Conservation (phyloP, 1,140 invertebrate genomes). For the Polypedilum vanderplanki region DNA sequence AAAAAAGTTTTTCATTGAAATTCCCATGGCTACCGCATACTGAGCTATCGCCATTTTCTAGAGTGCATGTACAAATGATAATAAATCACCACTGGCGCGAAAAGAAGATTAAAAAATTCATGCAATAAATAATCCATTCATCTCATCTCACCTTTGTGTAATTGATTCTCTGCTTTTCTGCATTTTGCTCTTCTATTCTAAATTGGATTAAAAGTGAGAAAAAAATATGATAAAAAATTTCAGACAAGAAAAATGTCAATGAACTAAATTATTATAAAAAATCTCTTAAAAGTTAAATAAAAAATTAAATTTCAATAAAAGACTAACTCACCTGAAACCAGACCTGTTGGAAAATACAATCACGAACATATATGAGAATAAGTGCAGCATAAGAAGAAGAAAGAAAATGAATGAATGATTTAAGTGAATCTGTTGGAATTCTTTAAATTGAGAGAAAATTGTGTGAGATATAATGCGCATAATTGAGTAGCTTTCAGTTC, state of each 20-base stretch:
- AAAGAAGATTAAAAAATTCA: neutral
- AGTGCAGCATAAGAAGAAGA: too few relatives aligned
- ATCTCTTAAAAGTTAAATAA: too few relatives aligned
- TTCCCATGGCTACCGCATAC: neutral
- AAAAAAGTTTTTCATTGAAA: neutral
- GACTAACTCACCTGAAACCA: conserved; percentile 9
- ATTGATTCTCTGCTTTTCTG: conserved; percentile 91
- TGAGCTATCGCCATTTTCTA: neutral
- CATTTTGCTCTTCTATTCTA: conserved; percentile 93
- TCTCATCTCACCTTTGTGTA: conserved; percentile 76
- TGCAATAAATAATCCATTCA: conserved; percentile 24
- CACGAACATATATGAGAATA: neutral
- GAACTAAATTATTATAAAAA: too few relatives aligned
- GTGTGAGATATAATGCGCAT: conserved; percentile 22
- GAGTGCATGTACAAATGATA: neutral
- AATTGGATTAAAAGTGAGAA: conserved; percentile 55
- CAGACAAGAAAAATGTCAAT: neutral
- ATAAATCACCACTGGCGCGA: conserved; percentile 22
- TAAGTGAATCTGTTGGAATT: neutral
- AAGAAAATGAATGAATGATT: neutral
- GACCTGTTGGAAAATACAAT: neutral
- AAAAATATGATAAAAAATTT: neutral
- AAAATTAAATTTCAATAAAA: neutral
- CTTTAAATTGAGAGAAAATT: conserved; percentile 8
- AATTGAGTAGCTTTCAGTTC: neutral